These are phyloP conservation scores for Terrapene triunguis DNA, from an alignment of 2,113 vertebrate species.

Conservation along the genomic window DNA sequence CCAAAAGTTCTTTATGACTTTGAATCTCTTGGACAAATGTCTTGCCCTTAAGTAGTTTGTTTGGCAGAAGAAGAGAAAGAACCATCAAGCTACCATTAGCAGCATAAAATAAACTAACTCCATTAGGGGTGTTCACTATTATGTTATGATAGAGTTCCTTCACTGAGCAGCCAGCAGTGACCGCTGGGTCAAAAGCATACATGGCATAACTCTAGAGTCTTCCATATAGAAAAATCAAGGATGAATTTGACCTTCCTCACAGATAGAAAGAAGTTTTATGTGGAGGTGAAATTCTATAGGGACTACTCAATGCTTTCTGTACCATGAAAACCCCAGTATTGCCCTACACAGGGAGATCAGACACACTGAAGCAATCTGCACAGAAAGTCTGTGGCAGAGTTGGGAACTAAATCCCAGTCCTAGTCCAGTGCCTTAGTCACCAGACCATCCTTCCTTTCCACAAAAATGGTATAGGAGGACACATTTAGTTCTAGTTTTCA, in stretches of 20 bases:
- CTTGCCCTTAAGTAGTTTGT: constrained; percentile 40
- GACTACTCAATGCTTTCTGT: background rate
- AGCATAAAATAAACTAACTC: background rate
- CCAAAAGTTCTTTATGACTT: constrained; percentile 41
- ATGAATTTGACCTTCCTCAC: background rate
- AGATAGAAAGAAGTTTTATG: background rate
- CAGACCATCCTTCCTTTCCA: background rate
- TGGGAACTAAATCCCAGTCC: background rate
- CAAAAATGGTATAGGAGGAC: background rate
- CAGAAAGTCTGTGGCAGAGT: background rate
- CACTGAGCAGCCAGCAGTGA: constrained; percentile 52
- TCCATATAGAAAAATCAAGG: background rate
- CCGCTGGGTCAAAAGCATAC: constrained; percentile 38
- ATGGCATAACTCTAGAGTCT: constrained; percentile 38
- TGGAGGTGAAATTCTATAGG: rapidly evolving
- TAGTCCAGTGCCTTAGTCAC: background rate
- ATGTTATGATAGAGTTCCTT: constrained; percentile 26
- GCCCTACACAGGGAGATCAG: background rate
- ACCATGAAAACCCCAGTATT: background rate
- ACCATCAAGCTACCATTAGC: constrained; percentile 31
- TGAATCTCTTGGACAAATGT: constrained; percentile 15
- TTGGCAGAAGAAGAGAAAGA: constrained; percentile 43
- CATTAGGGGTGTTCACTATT: constrained; percentile 38
- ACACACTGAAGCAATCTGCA: background rate
- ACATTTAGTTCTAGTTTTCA: background rate